Evolutionary conservation across 2,888 invertebrate species (phyloP).

Genomic region (Tipula lateralis): DNA sequence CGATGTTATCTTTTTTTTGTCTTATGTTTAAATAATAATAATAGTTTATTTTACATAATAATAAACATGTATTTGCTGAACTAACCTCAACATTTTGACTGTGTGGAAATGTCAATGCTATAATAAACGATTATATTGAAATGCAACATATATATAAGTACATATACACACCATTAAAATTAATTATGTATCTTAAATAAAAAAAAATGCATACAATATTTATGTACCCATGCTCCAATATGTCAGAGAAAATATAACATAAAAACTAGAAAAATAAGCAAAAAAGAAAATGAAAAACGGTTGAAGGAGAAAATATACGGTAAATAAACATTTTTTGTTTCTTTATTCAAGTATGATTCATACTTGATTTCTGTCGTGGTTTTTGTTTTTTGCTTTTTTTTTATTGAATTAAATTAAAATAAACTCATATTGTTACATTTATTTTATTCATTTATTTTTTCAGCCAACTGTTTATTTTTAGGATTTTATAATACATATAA

Average conservation of each 20-base stretch:
- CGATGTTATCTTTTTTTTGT: background rate
- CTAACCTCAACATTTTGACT: background rate
- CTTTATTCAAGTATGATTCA: background rate
- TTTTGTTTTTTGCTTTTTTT: background rate
- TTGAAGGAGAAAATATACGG: slow-evolving; percentile 24
- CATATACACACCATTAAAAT: background rate
- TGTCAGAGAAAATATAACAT: background rate
- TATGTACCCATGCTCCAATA: background rate
- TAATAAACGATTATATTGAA: background rate
- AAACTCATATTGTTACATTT: background rate
- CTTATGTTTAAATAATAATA: too few relatives aligned
- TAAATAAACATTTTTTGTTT: background rate
- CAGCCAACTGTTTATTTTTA: slow-evolving; percentile 19
- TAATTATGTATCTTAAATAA: background rate
- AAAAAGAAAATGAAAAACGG: background rate
- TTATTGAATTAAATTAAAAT: slow-evolving; percentile 19
- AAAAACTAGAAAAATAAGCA: background rate
- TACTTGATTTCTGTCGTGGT: slow-evolving; percentile 9
- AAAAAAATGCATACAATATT: background rate
- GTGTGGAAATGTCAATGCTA: background rate
- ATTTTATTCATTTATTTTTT: background rate
- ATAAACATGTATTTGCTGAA: background rate
- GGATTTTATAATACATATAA: background rate
- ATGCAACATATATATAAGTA: background rate
- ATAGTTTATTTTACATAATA: background rate